phyloP scores from a whole-genome alignment of 2,888 invertebrate genomes.

The Stictocephala bisonia region DNA sequence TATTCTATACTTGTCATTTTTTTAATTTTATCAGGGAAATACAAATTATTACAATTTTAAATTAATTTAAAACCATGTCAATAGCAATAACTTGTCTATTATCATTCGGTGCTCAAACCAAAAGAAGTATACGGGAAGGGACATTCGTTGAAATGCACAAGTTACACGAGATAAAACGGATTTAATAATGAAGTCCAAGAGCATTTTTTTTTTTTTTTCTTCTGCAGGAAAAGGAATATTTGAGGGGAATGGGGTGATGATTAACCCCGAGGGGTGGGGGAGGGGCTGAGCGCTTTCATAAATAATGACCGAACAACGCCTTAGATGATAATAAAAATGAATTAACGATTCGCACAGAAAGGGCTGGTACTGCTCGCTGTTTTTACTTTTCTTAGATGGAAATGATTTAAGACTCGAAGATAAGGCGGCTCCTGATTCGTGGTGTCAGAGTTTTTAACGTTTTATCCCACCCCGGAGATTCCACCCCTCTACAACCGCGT shows the following conservation, averaged over 20 bases:
- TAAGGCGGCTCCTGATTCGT: constrained; percentile 43
- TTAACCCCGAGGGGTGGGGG: constrained; percentile 41
- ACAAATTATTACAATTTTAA: too few relatives aligned
- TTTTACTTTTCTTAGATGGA: constrained; percentile 1
- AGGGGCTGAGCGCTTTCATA: constrained; percentile 53
- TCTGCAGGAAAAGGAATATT: neutral
- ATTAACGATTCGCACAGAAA: constrained; percentile 53
- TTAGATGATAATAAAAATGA: constrained; percentile 58
- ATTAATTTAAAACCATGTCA: too few relatives aligned
- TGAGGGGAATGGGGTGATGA: constrained; percentile 20
- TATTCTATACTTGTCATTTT: too few relatives aligned
- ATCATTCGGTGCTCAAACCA: too few relatives aligned
- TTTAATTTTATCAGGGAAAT: too few relatives aligned
- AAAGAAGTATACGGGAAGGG: too few relatives aligned
- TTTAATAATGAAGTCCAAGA: constrained; percentile 12
- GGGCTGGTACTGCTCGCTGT: neutral
- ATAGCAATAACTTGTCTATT: too few relatives aligned
- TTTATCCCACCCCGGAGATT: constrained; percentile 43
- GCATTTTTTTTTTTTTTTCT: constrained; percentile 17
- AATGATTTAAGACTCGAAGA: constrained; percentile 44
- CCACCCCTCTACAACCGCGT: constrained; percentile 21
- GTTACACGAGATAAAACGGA: too few relatives aligned
- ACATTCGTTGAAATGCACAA: too few relatives aligned
- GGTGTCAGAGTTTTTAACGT: constrained; percentile 46
- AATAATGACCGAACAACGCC: constrained; percentile 55